phyloP scores from a whole-genome alignment of 92 coral and sea anemone species.

The Bergia puertoricense region DNA sequence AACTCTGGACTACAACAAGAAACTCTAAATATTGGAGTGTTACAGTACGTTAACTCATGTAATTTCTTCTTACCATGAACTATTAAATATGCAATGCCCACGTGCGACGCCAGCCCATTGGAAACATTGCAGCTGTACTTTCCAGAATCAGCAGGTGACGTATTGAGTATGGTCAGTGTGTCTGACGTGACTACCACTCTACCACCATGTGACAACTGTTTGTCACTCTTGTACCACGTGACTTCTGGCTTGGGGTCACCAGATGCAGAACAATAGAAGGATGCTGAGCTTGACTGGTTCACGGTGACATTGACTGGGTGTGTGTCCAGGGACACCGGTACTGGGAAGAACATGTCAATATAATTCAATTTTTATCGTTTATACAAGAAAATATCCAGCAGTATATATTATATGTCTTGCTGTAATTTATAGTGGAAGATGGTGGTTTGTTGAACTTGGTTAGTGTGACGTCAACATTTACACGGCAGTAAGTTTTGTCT shows the following conservation, averaged over 20 bases:
- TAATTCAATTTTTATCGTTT: no score
- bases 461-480: no score
- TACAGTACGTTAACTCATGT: not conserved
- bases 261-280: slow-evolving; percentile 81
- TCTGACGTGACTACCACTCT: slow-evolving; percentile 64
- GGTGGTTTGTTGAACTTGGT: no score
- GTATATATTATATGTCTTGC: no score
- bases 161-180: slow-evolving; percentile 61
- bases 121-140: slow-evolving; percentile 83
- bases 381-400: no score
- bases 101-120: slow-evolving; percentile 74
- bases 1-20: not conserved
- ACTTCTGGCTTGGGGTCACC: slow-evolving; percentile 91
- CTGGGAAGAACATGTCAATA: slow-evolving; percentile 45
- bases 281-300: slow-evolving; percentile 85
- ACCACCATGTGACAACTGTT: slow-evolving; percentile 61
- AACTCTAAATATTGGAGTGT: no score
- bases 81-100: slow-evolving; percentile 72
- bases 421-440: no score
- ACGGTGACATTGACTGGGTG: slow-evolving; percentile 86
- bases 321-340: slow-evolving; percentile 76
- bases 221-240: slow-evolving; percentile 81
- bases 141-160: slow-evolving; percentile 71
- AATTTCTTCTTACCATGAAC: slow-evolving; percentile 75
- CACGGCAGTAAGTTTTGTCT: no score